Percentiles rank a stretch among this genome's conserved stretches.
phyloP scores from a whole-genome alignment of 2,797 vertebrate genomes.

The Falco columbarius region DNA sequence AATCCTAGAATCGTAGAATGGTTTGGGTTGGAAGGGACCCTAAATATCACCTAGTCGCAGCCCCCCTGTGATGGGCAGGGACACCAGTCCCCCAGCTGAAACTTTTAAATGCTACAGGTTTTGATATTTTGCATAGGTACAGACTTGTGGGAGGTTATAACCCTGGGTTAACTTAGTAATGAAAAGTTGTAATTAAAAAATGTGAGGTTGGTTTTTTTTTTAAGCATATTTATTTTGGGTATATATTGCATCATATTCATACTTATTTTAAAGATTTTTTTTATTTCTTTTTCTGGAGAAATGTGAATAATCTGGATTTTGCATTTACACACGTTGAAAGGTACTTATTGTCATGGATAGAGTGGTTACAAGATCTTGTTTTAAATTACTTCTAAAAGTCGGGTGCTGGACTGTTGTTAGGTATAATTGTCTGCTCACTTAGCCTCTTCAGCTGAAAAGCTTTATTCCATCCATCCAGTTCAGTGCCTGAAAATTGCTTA shows the following conservation, averaged over 20 bases:
- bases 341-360: not conserved
- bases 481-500: not conserved
- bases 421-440: not conserved
- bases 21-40: too few species aligned
- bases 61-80: too few species aligned
- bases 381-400: not conserved
- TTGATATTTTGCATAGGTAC: not conserved
- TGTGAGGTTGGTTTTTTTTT: fast-evolving
- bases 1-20: not conserved
- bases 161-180: not conserved
- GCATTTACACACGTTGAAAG: not conserved
- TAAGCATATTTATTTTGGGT: not conserved
- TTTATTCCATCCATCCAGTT: not conserved
- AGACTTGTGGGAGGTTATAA: not conserved
- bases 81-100: not conserved
- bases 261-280: not conserved
- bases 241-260: not conserved
- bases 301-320: not conserved
- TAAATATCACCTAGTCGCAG: too few species aligned
- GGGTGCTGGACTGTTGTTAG: not conserved
- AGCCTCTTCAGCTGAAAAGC: not conserved
- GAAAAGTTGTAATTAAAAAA: not conserved
- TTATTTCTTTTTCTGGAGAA: not conserved
- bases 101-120: not conserved
- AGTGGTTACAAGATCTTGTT: not conserved